These are phyloP conservation scores for Mythimna pallens DNA, from an alignment of 2,888 invertebrate species.

Conservation along the genomic window DNA sequence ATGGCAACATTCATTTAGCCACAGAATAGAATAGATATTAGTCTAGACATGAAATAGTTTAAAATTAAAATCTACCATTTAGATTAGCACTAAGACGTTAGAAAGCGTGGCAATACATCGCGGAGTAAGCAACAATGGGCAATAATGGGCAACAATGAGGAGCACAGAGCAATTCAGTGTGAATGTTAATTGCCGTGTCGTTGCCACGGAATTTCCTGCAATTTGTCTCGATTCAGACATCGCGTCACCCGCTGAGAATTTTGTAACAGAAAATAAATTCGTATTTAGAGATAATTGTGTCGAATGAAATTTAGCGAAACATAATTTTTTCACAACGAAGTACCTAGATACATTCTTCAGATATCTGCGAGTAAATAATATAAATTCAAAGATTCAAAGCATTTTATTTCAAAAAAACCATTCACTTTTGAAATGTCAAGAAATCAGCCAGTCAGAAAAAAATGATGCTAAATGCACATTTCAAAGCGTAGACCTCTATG, in stretches of 20 bases:
- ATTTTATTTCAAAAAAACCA: too few relatives aligned
- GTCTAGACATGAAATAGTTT: slow-evolving; percentile 42
- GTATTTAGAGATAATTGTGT: slow-evolving; percentile 27
- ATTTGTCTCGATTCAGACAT: slow-evolving; percentile 56
- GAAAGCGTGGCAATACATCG: slow-evolving; percentile 12
- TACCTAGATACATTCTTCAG: background rate
- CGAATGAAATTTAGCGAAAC: slow-evolving; percentile 3
- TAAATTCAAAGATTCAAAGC: background rate
- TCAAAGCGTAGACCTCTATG: too few relatives aligned
- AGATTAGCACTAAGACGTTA: slow-evolving; percentile 39
- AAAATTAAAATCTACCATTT: slow-evolving; percentile 35
- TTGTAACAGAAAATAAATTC: slow-evolving; percentile 50
- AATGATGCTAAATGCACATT: too few relatives aligned
- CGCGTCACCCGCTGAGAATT: slow-evolving; percentile 52
- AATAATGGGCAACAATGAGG: slow-evolving; percentile 33
- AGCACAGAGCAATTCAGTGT: slow-evolving; percentile 43
- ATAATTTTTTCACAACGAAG: background rate
- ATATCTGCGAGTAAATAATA: background rate
- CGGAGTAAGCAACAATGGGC: slow-evolving; percentile 12
- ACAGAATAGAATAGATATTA: slow-evolving; percentile 2
- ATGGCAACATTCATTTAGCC: slow-evolving; percentile 22
- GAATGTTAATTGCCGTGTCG: slow-evolving; percentile 65
- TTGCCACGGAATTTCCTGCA: slow-evolving; percentile 66
- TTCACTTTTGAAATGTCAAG: too few relatives aligned
- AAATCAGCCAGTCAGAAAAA: too few relatives aligned